Percentiles rank a stretch among this genome's conserved stretches.
Evolutionary conservation across 2,797 vertebrate species (phyloP).

Genomic region (Micromesistius poutassou): DNA sequence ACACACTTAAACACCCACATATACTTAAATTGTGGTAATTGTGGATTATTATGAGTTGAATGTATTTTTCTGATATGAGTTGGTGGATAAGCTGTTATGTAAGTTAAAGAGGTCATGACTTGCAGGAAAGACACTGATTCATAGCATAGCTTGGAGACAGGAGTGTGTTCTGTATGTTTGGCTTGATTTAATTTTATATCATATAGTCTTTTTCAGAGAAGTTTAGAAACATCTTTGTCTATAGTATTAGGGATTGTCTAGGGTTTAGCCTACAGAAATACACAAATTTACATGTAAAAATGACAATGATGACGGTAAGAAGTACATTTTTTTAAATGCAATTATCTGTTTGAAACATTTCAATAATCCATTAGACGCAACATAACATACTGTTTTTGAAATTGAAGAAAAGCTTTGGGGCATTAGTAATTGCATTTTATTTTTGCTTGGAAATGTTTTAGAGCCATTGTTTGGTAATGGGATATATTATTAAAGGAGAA

Average conservation of each 20-base stretch:
- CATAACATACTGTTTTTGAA: too few relatives aligned
- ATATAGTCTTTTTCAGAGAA: background rate
- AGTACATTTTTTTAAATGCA: background rate
- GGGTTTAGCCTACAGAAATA: background rate
- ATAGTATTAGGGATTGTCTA: background rate
- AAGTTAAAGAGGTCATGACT: background rate
- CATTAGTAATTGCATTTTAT: background rate
- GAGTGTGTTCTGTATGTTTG: background rate
- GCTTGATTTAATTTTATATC: background rate
- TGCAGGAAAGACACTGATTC: background rate
- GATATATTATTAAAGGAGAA: background rate
- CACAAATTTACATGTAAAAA: background rate
- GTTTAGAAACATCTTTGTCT: background rate
- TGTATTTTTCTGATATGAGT: background rate
- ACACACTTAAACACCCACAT: background rate
- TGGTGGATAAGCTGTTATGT: background rate
- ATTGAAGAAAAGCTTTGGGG: background rate
- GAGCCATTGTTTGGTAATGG: background rate
- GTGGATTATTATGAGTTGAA: background rate
- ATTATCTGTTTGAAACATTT: background rate
- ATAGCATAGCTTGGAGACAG: background rate
- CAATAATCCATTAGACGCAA: background rate
- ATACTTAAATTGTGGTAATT: background rate
- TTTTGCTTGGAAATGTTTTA: background rate
- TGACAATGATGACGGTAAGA: background rate